Evolutionary conservation across 2,113 vertebrate genomes (phyloP), one percentile per base, ranked within the genome.

Genomic region (Mastomys coucha): DNA sequence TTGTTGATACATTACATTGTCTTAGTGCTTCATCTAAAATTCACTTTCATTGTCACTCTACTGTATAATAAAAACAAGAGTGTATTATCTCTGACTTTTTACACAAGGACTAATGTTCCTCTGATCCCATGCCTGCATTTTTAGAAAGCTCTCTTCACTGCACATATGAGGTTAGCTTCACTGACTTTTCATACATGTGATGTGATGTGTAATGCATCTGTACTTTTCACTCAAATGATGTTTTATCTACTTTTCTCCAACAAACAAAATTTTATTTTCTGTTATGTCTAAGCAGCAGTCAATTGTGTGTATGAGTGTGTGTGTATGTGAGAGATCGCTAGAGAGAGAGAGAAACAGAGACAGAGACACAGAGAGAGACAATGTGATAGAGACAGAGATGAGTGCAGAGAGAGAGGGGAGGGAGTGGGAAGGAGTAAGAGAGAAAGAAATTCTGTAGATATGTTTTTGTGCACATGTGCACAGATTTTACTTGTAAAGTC

Each of bases 91-190:
- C n/a, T 58, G n/a, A 93, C 28, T 93, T 56, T 19, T 10, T 63
- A 65, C 12, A 14, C 36, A 12, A 14, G 67, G 31, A 20, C 17
- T 19, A 77, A 8, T 17, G 10, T 33, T 28, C 28, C 42, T 22
- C 2, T 53, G n/a, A 5, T 1, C 0, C 11, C 2, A 36, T 3
- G 5, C 1, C 3, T 14, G 4, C 33, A 20, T 2, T 88, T 70
- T 63, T 19, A 45, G 7, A 53, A 86, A 65, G 0, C 17, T 33
- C 2, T 39, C 8, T 87, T 77, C 4, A 67, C 56, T 28, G 60
- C 1, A n/a, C 39, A 11, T 7, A 14, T 10, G 28, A 78, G 1
- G 39, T 67, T 65, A 8, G 3, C 13, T 9, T 85, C 20, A 65
- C 19, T 39, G 22, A 2, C 22, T 63, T 6, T 26, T 51, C 6